Base-by-base conservation (phyloP, 2,113 vertebrate genomes). In the Terrapene triunguis region DNA sequence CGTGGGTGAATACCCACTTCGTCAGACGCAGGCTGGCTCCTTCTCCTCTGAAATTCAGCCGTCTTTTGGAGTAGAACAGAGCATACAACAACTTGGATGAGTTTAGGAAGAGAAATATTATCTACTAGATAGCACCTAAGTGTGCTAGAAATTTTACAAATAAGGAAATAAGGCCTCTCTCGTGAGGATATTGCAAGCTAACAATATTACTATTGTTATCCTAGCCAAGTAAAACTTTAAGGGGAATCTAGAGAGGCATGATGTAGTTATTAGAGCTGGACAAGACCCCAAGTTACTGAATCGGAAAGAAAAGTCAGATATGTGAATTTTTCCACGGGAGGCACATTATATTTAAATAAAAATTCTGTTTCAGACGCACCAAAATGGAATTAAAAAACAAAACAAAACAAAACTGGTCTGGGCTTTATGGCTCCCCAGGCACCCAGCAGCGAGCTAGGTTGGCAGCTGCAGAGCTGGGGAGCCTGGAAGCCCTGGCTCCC, bases 261-360 rank as follows among this genome's bases (percentile, higher is more conserved):
- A 80, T 83, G 96, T 96, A 87, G 17, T 85, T 92, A 93, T 83
- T 82, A 92, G 94, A 97, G 78, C 81, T 79, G 50, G 83, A 96
- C 69, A 89, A 91, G 94, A 13, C 19, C 72, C 50, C 14, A 91
- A 91, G 50, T 27, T 85, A 38, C 22, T 42, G 38, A 42, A 24
- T 24, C 25, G 4, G 50, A 88, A 83, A 72, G 44, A 93, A 93
- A 96, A 92, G 76, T 38, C 51, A 90, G 24, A 12, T 89, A 80
- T 92, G 12, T 25, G 65, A 69, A 2, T 2, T 38, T 72, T 72
- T 21, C 17, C 65, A 38, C 2, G 1, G 44, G 42, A 8, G 11
- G 3, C 13, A 29, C 13, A 29, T 78, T 21, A 79, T 7, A 82
- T 55, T 48, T 78, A 87, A 59, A 83, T 29, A 24, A 76, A 89